Base-by-base conservation (phyloP, 1,140 invertebrate species). In the Drosophila tropicalis region DNA sequence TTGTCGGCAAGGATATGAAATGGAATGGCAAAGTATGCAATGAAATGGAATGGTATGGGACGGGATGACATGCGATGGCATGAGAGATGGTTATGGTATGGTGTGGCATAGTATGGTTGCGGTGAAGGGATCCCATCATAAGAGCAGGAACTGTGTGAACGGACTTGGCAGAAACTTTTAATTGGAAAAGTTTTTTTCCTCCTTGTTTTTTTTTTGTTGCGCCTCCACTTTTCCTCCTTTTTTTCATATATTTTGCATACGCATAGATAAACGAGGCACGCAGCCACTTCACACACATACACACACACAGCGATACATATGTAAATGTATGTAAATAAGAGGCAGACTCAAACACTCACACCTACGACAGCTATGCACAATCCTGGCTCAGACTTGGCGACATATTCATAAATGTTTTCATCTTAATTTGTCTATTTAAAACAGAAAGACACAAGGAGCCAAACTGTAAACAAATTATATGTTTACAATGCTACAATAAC, bases 371-470 rank as follows among this genome's bases (percentile, higher is more conserved):
- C 5, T 5, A 47, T 51, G 15, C 2, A 51, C 6, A 81, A 77
- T 69, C 60, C 73, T 69, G 65, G 25, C 57, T 66, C 60, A 51
- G 73, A 75, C 72, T 68, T 65, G 10, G 47, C 72, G 72, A 70
- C 81, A 84, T 76, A 85, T 68, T 65, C 81, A 81, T 85, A 85
- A 85, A 85, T 85, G 74, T 78, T 85, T 85, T 78, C 5, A 85
- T 85, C 77, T 85, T 85, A 85, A 85, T 85, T 78, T 78, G 17
- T 19, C 3, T 51, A 51, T 22, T 12, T 17, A 47, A 47, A 17
- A 47, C 6, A 51, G 17, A 2, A 51, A 22, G 17, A 9, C 2
- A 47, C 3, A 47, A 10, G 5, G 13, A 13, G 15, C 6, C 15
- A 47, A 51, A 51, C 22, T 22, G 19, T 51, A 51, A 51, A 51